Evolutionary conservation across 2,888 invertebrate genomes (phyloP).

Genomic region (Stenolophus ochropezus): DNA sequence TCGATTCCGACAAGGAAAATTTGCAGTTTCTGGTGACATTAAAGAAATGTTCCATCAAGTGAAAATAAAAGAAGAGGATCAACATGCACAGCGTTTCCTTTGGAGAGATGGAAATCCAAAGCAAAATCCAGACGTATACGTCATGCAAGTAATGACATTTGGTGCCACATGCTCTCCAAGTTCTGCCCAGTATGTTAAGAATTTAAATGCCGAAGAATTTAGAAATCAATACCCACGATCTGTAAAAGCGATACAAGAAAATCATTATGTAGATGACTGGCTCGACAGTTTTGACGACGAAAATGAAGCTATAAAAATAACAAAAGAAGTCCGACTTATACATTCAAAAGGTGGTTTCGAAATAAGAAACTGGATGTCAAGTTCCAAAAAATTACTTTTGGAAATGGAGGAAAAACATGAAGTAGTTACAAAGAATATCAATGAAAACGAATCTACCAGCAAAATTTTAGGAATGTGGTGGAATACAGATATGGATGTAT

Average conservation of each 20-base stretch:
- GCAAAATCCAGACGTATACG: constrained; percentile 51
- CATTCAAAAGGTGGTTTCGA: neutral
- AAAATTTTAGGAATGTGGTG: no score
- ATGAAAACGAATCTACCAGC: no score
- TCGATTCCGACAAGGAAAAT: neutral
- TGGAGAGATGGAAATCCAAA: constrained; percentile 63
- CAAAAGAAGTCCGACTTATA: neutral
- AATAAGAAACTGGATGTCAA: neutral
- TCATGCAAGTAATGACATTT: constrained; percentile 62
- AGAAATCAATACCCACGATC: constrained; percentile 55
- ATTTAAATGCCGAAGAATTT: constrained; percentile 60
- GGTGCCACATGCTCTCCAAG: constrained; percentile 61
- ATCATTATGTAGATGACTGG: constrained; percentile 63
- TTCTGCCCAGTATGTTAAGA: constrained; percentile 61
- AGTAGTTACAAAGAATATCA: no score
- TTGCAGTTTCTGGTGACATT: neutral
- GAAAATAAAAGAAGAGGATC: constrained; percentile 60
- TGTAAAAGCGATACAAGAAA: constrained; percentile 50
- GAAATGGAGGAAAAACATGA: no score
- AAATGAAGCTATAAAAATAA: neutral
- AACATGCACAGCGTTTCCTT: constrained; percentile 66
- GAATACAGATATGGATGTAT: no score
- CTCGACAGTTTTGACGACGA: constrained; percentile 46
- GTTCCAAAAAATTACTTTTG: no score
- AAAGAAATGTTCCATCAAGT: constrained; percentile 61